Evolutionary conservation across 2,888 invertebrate species (phyloP).

Genomic region (Piscicola geometra): DNA sequence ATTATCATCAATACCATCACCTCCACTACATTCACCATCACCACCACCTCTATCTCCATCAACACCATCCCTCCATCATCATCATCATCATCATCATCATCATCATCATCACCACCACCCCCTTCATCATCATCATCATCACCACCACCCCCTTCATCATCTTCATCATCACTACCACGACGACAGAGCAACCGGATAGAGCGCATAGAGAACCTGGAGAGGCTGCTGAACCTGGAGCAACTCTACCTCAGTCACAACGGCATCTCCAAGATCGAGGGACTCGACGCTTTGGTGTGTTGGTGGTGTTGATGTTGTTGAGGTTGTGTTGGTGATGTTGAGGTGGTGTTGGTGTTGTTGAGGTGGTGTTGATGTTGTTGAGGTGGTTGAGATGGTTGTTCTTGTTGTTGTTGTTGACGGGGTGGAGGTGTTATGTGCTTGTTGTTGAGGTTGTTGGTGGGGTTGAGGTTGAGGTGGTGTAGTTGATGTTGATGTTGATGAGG

Average conservation of each 20-base stretch:
- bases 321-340: neutral
- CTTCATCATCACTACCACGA: too few relatives aligned
- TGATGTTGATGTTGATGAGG: too few relatives aligned
- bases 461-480: too few relatives aligned
- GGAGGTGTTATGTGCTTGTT: too few relatives aligned
- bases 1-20: too few relatives aligned
- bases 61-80: neutral
- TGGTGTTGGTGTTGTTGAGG: neutral
- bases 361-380: neutral
- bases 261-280: conserved; percentile 66
- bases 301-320: neutral
- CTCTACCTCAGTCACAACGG: conserved; percentile 92
- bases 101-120: neutral
- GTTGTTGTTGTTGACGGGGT: too few relatives aligned
- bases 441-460: too few relatives aligned
- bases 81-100: conserved; percentile 16
- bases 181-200: conserved; percentile 77
- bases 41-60: neutral
- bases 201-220: conserved; percentile 78
- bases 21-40: neutral
- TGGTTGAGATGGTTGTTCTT: neutral
- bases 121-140: conserved; percentile 16
- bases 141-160: too few relatives aligned
- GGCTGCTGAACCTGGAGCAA: conserved; percentile 71
- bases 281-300: conserved; percentile 60